These are phyloP conservation scores for Macroglossus sobrinus DNA, from an alignment of 2,113 vertebrate species.

Conservation along the genomic window DNA sequence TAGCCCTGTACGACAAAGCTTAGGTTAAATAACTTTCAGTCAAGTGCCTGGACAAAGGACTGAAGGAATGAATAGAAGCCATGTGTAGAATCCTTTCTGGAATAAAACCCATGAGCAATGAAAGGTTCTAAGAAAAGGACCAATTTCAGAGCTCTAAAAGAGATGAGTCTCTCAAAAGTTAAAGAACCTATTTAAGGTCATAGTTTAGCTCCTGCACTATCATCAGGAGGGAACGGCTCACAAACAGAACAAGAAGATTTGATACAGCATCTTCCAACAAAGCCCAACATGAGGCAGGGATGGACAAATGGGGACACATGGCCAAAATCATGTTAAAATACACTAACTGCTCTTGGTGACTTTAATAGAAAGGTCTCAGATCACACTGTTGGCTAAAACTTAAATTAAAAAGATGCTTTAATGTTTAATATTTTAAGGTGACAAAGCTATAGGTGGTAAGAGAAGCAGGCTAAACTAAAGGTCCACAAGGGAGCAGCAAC, in stretches of 20 bases:
- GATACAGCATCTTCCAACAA: neutral
- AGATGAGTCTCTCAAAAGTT: neutral
- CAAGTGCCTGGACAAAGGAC: neutral
- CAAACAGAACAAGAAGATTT: neutral
- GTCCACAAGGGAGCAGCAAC: neutral
- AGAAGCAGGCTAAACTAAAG: neutral
- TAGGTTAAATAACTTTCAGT: constrained; percentile 60
- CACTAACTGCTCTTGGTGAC: neutral
- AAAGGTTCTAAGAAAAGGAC: neutral
- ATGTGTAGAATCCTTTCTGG: neutral
- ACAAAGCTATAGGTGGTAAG: neutral
- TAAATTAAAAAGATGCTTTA: neutral
- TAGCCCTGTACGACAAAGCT: neutral
- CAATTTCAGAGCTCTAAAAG: neutral
- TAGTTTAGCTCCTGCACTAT: neutral
- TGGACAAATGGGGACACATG: neutral
- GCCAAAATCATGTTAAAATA: neutral
- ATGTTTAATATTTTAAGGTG: neutral
- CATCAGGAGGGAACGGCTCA: neutral
- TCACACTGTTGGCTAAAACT: neutral
- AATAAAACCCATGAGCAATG: neutral
- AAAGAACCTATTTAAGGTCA: neutral
- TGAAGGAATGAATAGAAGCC: neutral
- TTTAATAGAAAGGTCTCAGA: neutral
- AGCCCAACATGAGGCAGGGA: neutral